Base-by-base conservation (phyloP, 2,888 invertebrate species). In the Dorcus parallelipipedus region DNA sequence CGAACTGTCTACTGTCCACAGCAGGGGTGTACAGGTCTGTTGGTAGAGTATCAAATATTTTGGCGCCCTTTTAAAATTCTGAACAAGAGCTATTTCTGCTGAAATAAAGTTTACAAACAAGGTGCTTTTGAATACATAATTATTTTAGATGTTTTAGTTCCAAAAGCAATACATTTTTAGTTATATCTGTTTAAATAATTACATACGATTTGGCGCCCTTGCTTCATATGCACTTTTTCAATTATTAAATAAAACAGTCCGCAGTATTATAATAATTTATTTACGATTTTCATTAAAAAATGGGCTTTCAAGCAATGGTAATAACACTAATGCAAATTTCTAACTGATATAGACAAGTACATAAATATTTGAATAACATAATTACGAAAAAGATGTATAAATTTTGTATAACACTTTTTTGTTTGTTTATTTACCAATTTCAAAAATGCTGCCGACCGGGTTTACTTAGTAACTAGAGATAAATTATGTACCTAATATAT, bases 261-360 rank as follows among this genome's bases (percentile, higher is more conserved):
- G 43, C 42, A 10, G 54, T 65, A 64, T 64, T 66, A 67, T 72
- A 69, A 71, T 72, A 71, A 74, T 77, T 76, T 76, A 75, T 74
- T 77, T 75, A 74, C 73, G 74, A 76, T 76, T 75, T 70, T 76
- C 74, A 71, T 75, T 77, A 77, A 78, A 78, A 79, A 78, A 78
- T 75, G 76, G 77, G 76, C 75, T 74, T 74, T 72, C 73, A 78
- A 78, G 77, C 76, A 74, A 77, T 77, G 73, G 75, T 76, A 74
- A 76, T 76, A 78, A 78, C 74, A 77, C 76, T 78, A 77, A 77
- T 77, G 77, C 76, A 78, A 76, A 76, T 68, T 20, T 72, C 73
- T 71, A 76, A 74, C 72, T 71, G 72, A 76, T 74, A 69, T 69
- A 67, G 65, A 73, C 76, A 75, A 75, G 72, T 76, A 75, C 72